phyloP scores from a whole-genome alignment of 2,888 invertebrate species.

The Melanchra persicariae region DNA sequence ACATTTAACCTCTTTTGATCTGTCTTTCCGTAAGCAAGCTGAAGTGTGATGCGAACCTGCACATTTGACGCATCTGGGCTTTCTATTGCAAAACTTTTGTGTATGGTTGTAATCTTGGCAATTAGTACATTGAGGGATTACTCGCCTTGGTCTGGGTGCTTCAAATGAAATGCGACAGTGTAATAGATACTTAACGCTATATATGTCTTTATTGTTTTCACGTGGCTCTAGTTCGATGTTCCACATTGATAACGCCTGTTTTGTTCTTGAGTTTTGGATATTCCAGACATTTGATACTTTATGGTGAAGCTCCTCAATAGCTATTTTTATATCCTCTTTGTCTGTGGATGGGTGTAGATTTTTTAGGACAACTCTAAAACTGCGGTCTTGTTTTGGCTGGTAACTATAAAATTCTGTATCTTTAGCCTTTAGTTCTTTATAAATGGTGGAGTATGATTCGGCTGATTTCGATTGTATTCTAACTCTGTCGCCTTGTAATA shows the following conservation, averaged over 20 bases:
- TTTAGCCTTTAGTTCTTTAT: constrained; percentile 5
- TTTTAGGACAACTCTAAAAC: constrained; percentile 4
- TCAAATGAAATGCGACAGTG: background rate
- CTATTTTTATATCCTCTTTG: constrained; percentile 3
- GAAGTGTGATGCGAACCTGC: constrained; percentile 37
- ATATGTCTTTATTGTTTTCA: background rate
- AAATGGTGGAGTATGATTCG: constrained; percentile 4
- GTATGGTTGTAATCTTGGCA: constrained; percentile 47
- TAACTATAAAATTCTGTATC: constrained; percentile 3
- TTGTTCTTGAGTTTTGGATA: too few relatives aligned
- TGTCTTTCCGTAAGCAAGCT: background rate
- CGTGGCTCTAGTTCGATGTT: too few relatives aligned
- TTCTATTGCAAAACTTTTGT: constrained; percentile 48
- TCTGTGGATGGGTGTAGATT: constrained; percentile 5
- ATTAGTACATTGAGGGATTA: constrained; percentile 45
- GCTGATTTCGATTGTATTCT: constrained; percentile 7
- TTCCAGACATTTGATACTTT: background rate
- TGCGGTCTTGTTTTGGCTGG: background rate
- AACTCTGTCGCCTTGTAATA: background rate
- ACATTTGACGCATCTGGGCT: constrained; percentile 49
- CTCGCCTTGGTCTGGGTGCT: constrained; percentile 30
- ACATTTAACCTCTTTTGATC: constrained; percentile 1
- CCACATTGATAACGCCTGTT: too few relatives aligned
- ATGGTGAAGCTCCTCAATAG: constrained; percentile 7
- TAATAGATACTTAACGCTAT: constrained; percentile 2